Evolutionary conservation across 1,140 invertebrate species (phyloP).

Genomic region (Cyclargus thomasi): DNA sequence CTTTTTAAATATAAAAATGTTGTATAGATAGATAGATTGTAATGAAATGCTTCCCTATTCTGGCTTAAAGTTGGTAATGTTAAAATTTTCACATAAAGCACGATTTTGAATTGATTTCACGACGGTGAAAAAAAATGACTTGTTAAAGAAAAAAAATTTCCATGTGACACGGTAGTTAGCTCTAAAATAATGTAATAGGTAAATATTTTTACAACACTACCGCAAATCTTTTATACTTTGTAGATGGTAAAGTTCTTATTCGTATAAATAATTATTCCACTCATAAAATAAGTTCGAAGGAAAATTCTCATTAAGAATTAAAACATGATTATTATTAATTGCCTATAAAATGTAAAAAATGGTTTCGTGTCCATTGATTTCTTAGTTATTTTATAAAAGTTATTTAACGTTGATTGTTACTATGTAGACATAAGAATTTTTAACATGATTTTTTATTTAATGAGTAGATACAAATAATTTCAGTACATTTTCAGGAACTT

Average conservation of each 20-base stretch:
- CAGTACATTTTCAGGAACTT: too few species aligned
- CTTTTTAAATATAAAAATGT: not conserved
- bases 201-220: conserved; percentile 3
- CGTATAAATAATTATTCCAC: too few species aligned
- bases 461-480: too few species aligned
- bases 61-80: not conserved
- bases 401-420: too few species aligned
- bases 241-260: not conserved
- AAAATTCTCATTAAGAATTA: too few species aligned
- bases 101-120: not conserved
- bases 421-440: too few species aligned
- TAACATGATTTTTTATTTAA: too few species aligned
- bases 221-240: not conserved
- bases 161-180: not conserved
- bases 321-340: too few species aligned
- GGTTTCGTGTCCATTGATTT: too few species aligned
- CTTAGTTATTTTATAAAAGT: too few species aligned
- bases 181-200: not conserved
- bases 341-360: too few species aligned
- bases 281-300: too few species aligned
- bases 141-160: not conserved
- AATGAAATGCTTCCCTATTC: not conserved
- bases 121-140: not conserved
- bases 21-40: not conserved
- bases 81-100: not conserved